Base-by-base conservation (phyloP, 2,113 vertebrate species). In the Engraulis encrasicolus region DNA sequence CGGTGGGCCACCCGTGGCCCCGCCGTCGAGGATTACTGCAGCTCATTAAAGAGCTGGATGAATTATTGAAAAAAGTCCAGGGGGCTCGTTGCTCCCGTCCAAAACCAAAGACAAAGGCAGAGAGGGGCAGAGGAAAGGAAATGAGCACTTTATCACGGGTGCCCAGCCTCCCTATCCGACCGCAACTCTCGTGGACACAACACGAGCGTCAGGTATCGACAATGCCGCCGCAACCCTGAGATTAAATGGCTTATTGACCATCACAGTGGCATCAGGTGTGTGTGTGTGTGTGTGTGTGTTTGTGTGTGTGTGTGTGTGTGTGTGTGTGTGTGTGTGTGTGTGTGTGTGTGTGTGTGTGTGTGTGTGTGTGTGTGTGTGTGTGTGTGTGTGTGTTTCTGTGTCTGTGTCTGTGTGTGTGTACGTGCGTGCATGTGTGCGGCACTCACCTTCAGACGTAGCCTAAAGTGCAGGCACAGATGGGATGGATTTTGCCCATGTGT, bases 161-260 rank as follows among this genome's bases (percentile, higher is more conserved):
- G 84, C 88, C 88, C 94, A 95, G 93, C 91, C 89, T 85, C 90
- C 90, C 89, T 74, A 80, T 87, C 89, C n/a, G n/a, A n/a, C n/a
- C 86, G 83, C 92, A 71, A 91, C 92, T 91, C 86, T 91, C 88
- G 85, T 85, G 89, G 92, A 93, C 91, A 88, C 86, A 80, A 89
- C 90, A 91, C 90, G 85, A 83, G 91, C 90, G 58, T 34, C 23
- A 74, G 31, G 66, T 92, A 94, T 95, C 89, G 92, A 95, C 93
- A 91, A 83, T n/a, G n/a, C n/a, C 81, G 86, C 88, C 85, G 83
- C 82, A 90, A 88, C 90, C 61, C 84, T 78, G 0, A 91, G 92
- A 95, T 96, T 94, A 95, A 95, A 95, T 92, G 91, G 91, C 91
- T 95, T 95, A 96, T 95, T 95, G 95, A 95, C 94, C 90, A 92